phyloP scores from a whole-genome alignment of 2,113 vertebrate genomes.

The Psephotus haematonotus region DNA sequence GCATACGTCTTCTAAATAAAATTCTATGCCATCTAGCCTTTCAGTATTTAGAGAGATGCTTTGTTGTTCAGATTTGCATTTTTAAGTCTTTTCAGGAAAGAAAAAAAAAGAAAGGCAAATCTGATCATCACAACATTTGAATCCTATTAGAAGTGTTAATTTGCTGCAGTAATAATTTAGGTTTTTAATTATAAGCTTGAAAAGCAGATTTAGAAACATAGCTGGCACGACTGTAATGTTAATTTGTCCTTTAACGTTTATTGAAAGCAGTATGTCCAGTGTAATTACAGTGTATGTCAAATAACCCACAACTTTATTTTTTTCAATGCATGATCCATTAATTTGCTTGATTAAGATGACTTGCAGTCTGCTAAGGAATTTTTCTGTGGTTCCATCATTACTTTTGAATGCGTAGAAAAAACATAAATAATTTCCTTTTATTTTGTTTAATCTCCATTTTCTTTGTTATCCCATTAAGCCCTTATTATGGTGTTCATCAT shows the following conservation, averaged over 20 bases:
- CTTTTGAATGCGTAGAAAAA: conserved; percentile 52
- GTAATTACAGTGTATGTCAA: conserved; percentile 80
- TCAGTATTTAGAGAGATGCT: not conserved
- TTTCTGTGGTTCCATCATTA: conserved; percentile 27
- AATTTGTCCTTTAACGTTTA: conserved; percentile 82
- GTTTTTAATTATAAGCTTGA: conserved; percentile 75
- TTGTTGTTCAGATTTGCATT: conserved; percentile 18
- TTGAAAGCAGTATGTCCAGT: conserved; percentile 79
- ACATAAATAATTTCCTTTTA: conserved; percentile 52
- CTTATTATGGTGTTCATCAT: conserved; percentile 17
- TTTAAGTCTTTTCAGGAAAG: not conserved
- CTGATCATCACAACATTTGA: conserved; percentile 39
- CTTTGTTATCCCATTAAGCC: not conserved
- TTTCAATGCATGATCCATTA: conserved; percentile 72
- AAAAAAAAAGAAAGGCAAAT: not conserved
- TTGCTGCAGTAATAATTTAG: conserved; percentile 70
- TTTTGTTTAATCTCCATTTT: conserved; percentile 27
- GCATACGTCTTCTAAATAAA: not conserved
- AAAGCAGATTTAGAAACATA: conserved; percentile 73
- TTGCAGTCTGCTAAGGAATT: conserved; percentile 80
- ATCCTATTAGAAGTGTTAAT: conserved; percentile 69
- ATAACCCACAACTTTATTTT: conserved; percentile 70
- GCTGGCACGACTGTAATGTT: conserved; percentile 71
- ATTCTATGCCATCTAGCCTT: not conserved
- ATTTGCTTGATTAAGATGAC: conserved; percentile 78